Conservation (phyloP, 2,113 vertebrate species). For the Sterna hirundo region DNA sequence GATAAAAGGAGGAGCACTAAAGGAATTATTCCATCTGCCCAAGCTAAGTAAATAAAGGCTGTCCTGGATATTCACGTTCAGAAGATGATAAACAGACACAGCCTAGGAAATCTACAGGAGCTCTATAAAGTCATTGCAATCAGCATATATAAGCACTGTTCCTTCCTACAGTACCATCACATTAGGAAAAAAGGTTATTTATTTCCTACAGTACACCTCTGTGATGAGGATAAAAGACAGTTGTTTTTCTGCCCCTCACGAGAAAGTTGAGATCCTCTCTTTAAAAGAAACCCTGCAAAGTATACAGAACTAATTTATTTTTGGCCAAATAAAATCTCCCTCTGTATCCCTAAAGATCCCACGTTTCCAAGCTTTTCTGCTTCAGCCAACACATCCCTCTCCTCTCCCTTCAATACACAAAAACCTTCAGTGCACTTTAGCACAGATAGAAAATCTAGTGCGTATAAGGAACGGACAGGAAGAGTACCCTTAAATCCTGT, state of each 20-base stretch:
- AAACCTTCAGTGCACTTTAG: neutral
- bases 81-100: neutral
- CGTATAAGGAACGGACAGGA: fast-evolving
- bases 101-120: neutral
- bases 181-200: neutral
- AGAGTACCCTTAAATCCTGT: neutral
- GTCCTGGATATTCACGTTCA: neutral
- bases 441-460: neutral
- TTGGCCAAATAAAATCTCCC: neutral
- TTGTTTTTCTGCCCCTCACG: neutral
- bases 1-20: neutral
- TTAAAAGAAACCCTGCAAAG: neutral
- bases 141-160: neutral
- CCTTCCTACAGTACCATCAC: neutral
- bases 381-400: neutral
- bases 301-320: neutral
- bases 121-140: neutral
- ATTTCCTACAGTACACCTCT: neutral
- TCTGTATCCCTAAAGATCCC: neutral
- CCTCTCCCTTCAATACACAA: neutral
- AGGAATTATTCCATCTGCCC: neutral
- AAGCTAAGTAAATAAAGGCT: slow-evolving; percentile 10
- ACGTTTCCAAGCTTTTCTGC: neutral
- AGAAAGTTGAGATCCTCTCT: neutral
- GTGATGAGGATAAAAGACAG: neutral